A percentile compares a stretch with the other conserved stretches of the same genome.
These are phyloP conservation scores for Eurosta solidaginis DNA, from an alignment of 1,140 invertebrate genomes.

Conservation along the genomic window DNA sequence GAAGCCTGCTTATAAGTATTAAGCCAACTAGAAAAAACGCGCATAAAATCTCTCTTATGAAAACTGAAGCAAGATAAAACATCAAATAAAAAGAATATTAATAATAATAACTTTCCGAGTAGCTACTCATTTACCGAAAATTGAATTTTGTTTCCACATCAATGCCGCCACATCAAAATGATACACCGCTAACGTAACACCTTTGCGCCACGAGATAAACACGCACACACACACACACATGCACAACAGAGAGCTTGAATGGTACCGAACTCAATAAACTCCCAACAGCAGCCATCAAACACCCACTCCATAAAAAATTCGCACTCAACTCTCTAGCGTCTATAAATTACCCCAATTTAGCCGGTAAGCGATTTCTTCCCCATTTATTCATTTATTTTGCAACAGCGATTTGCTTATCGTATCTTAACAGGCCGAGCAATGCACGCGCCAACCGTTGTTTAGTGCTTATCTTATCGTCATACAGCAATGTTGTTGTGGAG, in stretches of 20 bases:
- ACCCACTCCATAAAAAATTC: neutral
- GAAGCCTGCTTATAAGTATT: no score
- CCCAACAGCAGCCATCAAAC: neutral
- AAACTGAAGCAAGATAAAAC: no score
- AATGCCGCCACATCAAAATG: neutral
- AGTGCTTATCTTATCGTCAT: conserved; percentile 48
- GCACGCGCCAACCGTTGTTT: conserved; percentile 29
- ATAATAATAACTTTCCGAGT: neutral
- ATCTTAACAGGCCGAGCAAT: conserved; percentile 52
- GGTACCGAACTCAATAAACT: neutral
- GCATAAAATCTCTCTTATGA: no score
- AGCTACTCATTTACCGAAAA: neutral
- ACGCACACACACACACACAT: no score
- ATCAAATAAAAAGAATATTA: neutral
- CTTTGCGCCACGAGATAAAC: neutral
- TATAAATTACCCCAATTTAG: conserved; percentile 30
- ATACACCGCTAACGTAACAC: neutral
- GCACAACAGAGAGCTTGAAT: no score
- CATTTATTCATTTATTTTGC: neutral
- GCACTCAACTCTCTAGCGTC: neutral
- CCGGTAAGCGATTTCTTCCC: conserved; percentile 23
- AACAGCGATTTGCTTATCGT: conserved; percentile 48
- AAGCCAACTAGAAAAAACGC: no score
- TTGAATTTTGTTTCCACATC: conserved; percentile 29
- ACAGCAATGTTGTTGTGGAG: conserved; percentile 25